phyloP scores from a whole-genome alignment of 2,113 vertebrate species.

The Pteruthius melanotis region DNA sequence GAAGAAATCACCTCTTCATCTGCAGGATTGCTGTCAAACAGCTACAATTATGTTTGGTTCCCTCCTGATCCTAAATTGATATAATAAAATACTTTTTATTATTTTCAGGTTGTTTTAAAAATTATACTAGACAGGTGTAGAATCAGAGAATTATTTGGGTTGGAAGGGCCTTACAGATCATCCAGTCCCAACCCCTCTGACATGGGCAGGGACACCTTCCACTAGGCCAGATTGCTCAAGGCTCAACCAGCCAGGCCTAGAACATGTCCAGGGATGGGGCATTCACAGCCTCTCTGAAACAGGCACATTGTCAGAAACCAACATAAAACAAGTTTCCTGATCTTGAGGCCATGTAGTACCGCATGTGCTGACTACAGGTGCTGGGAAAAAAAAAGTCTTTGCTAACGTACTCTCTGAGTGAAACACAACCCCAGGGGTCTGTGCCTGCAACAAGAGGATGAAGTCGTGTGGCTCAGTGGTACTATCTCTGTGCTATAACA shows the following conservation, averaged over 20 bases:
- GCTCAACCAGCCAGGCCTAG: neutral
- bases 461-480: neutral
- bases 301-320: neutral
- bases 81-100: neutral
- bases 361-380: neutral
- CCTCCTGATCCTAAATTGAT: neutral
- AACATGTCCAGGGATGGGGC: too few relatives aligned
- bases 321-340: neutral
- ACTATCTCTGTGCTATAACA: neutral
- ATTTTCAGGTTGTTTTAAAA: neutral
- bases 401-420: neutral
- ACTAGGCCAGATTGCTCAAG: neutral
- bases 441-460: neutral
- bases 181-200: neutral
- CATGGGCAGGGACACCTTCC: neutral
- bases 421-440: neutral
- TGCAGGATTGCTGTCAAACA: neutral
- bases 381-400: neutral
- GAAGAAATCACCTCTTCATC: neutral
- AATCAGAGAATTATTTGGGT: neutral
- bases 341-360: too few relatives aligned
- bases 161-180: neutral
- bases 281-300: neutral
- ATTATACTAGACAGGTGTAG: accelerated
- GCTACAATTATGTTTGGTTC: neutral